Evolutionary conservation across 2,888 invertebrate species (phyloP).

Genomic region (Chymomyza amoena): DNA sequence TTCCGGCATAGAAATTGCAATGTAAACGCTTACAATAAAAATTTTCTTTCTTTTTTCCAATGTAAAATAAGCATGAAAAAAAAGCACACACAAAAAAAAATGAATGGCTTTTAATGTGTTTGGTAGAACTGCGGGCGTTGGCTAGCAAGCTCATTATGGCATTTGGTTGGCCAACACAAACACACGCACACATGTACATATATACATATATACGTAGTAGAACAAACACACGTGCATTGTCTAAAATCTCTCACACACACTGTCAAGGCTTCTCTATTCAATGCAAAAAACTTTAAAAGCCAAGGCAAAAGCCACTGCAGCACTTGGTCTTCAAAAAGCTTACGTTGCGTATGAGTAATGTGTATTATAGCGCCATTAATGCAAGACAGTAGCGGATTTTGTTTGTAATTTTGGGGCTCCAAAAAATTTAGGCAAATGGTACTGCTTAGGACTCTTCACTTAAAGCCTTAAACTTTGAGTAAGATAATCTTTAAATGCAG

Average conservation of each 20-base stretch:
- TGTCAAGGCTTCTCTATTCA: not conserved
- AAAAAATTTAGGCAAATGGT: too few relatives aligned
- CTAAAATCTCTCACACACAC: not conserved
- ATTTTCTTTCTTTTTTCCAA: not conserved
- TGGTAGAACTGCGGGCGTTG: not conserved
- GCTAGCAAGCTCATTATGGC: not conserved
- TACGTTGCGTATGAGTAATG: not conserved
- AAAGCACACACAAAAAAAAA: not conserved
- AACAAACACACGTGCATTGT: not conserved
- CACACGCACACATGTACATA: not conserved
- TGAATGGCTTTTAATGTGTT: not conserved
- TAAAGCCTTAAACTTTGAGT: too few relatives aligned
- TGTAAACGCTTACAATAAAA: constrained; percentile 21
- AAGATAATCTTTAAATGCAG: too few relatives aligned
- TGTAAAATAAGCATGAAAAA: constrained; percentile 10
- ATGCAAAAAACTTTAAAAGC: not conserved
- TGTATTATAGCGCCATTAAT: not conserved
- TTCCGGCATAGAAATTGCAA: constrained; percentile 23
- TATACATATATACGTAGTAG: not conserved
- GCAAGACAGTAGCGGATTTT: not conserved
- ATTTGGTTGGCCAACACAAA: not conserved
- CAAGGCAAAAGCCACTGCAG: not conserved
- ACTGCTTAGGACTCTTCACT: too few relatives aligned
- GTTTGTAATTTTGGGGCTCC: too few relatives aligned
- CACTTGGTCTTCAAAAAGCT: not conserved